These are phyloP conservation scores for Pediacus dermestoides DNA, from an alignment of 2,888 invertebrate genomes.

Conservation along the genomic window DNA sequence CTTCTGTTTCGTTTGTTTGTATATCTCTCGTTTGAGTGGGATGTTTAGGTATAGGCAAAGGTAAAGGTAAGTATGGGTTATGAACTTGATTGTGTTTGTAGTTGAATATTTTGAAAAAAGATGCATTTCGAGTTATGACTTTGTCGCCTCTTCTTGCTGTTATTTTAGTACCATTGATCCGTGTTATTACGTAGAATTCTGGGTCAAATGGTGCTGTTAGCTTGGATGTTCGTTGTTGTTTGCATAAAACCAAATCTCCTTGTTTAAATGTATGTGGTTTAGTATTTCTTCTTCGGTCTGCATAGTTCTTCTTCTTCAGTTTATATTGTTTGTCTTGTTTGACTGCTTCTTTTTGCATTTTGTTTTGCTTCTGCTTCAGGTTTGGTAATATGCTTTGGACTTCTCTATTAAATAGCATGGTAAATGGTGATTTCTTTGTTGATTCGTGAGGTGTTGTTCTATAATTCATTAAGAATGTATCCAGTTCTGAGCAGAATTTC, in stretches of 20 bases:
- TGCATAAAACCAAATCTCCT: conserved; percentile 3
- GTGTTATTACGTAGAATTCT: too few species aligned
- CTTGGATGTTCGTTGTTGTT: conserved; percentile 1
- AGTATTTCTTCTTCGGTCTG: conserved; percentile 10
- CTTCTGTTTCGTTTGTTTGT: too few species aligned
- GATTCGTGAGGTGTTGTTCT: conserved; percentile 15
- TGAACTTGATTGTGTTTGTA: too few species aligned
- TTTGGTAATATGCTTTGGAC: conserved; percentile 10
- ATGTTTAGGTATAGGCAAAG: too few species aligned
- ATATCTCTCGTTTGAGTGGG: too few species aligned
- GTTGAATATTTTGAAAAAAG: too few species aligned
- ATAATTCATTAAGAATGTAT: conserved; percentile 15
- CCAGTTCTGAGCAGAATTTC: conserved; percentile 7
- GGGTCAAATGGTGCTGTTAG: conserved; percentile 3
- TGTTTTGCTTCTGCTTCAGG: background rate
- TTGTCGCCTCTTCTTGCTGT: too few species aligned
- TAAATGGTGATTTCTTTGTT: conserved; percentile 11
- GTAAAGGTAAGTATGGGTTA: too few species aligned
- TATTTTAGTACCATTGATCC: too few species aligned
- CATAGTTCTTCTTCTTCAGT: conserved; percentile 11
- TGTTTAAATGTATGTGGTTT: too few species aligned
- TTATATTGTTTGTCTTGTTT: conserved; percentile 9
- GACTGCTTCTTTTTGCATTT: conserved; percentile 1
- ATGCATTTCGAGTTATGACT: too few species aligned
- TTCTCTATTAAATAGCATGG: conserved; percentile 11